Evolutionary conservation across 2,113 vertebrate species (phyloP).

Genomic region (Apteryx mantelli): DNA sequence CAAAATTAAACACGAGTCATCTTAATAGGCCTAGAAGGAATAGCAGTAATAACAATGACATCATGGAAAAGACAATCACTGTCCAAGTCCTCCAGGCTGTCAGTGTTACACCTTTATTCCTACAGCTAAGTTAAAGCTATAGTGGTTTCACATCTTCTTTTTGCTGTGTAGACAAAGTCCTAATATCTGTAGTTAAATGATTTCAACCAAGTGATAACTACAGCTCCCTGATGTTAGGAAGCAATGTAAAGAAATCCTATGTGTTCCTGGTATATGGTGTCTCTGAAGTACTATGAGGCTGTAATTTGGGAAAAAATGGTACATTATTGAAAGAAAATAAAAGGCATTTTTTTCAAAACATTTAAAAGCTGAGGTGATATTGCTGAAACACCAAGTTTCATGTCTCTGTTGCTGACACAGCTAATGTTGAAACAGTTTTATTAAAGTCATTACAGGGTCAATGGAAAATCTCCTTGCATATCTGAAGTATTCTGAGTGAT

Average conservation of each 20-base stretch:
- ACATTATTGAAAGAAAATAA: slow-evolving; percentile 6
- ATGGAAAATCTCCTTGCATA: slow-evolving; percentile 25
- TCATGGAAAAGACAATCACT: neutral
- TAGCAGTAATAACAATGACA: neutral
- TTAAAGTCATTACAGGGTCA: slow-evolving; percentile 70
- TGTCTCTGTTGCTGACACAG: slow-evolving; percentile 40
- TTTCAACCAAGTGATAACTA: neutral
- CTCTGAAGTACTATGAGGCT: neutral
- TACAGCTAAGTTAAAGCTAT: neutral
- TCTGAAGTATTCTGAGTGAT: slow-evolving; percentile 42
- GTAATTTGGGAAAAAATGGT: neutral
- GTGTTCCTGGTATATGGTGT: neutral
- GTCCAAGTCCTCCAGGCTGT: neutral
- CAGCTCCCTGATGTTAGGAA: neutral
- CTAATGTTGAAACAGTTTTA: slow-evolving; percentile 39
- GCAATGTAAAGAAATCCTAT: neutral
- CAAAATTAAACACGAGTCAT: neutral
- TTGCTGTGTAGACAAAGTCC: neutral
- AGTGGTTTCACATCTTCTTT: neutral
- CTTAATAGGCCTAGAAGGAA: neutral
- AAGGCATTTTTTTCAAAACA: neutral
- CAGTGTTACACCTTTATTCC: neutral
- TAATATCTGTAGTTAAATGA: neutral
- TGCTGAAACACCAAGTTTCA: slow-evolving; percentile 5
- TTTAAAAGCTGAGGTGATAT: neutral